Base-by-base conservation (phyloP, 2,113 vertebrate species). In the Plectropomus leopardus region DNA sequence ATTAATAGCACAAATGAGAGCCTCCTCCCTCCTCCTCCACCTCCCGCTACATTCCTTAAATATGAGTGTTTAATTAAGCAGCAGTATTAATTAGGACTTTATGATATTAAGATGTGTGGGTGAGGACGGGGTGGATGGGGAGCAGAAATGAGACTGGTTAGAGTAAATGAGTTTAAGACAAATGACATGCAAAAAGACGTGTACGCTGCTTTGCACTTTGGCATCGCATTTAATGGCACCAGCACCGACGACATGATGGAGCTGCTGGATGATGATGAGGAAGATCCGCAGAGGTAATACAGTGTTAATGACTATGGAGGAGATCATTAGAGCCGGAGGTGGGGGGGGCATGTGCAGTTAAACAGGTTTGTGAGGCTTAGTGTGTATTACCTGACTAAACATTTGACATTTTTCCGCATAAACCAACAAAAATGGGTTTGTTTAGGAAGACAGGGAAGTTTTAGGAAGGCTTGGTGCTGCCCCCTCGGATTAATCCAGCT, bases 41-140 rank as follows among this genome's bases (percentile, higher is more conserved):
- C 48, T 78, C 51, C 80, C 80, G 65, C 44, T 82, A 75, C 79
- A 82, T 81, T 91, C 81, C 76, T 94, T 92, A 93, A 94, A 94
- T 93, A 94, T 91, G 91, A 92, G 81, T 92, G 87, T 94, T 95
- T 94, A 94, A 95, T 94, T 94, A 94, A 91, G 91, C 82, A 86
- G 91, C 82, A 82, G 84, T 92, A 93, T 94, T 93, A 94, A 93
- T 94, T 94, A 92, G 82, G 82, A 78, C 86, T 88, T 86, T 64
- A 88, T 92, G 86, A 92, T 89, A 92, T 93, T 87, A 88, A 76
- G 77, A 86, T 71, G 67, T 85, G 77, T 23, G 86, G 77, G 80
- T 80, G 75, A 73, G 26, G 65, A 54, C 17, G 60, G 54, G 42
- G 47, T 47, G 82, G 85, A 30, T 40, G 66, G 70, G 48, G 80